Evolutionary conservation across 2,797 vertebrate species (phyloP).

Genomic region (Sarcophilus harrisii): DNA sequence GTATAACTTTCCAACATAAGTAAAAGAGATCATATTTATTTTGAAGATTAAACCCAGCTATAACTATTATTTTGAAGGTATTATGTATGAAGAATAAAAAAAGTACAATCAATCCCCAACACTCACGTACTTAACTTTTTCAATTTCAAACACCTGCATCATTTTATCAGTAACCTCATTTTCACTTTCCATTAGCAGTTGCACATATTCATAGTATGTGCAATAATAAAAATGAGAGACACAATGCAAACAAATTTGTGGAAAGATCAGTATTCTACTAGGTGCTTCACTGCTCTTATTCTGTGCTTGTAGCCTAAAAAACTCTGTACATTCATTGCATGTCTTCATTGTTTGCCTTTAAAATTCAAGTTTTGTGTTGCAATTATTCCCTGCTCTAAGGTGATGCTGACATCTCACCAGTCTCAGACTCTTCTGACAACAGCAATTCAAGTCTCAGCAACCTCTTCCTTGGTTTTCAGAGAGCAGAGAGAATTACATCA

Average conservation of each 20-base stretch:
- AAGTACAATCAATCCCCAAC: not conserved
- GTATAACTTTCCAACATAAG: not conserved
- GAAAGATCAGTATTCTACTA: not conserved
- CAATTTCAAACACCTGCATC: not conserved
- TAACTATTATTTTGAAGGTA: constrained; percentile 38
- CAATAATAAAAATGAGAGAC: not conserved
- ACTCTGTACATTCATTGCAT: not conserved
- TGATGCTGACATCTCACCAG: not conserved
- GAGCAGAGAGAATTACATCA: not conserved
- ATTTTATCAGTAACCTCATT: not conserved
- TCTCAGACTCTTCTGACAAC: not conserved
- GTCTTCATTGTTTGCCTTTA: not conserved
- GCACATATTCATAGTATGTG: not conserved
- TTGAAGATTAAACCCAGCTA: constrained; percentile 22
- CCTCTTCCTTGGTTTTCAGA: not conserved
- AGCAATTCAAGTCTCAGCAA: not conserved
- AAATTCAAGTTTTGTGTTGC: not conserved
- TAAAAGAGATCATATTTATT: not conserved
- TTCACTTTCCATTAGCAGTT: not conserved
- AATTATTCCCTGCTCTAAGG: not conserved
- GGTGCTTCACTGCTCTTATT: not conserved
- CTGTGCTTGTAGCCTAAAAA: not conserved
- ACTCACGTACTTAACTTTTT: not conserved
- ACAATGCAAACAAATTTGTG: not conserved
- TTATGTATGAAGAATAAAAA: not conserved